A percentile compares a stretch with the other conserved stretches of the same genome.
Evolutionary conservation across 1,140 invertebrate species (phyloP).

Genomic region (Drosophila jambulina): DNA sequence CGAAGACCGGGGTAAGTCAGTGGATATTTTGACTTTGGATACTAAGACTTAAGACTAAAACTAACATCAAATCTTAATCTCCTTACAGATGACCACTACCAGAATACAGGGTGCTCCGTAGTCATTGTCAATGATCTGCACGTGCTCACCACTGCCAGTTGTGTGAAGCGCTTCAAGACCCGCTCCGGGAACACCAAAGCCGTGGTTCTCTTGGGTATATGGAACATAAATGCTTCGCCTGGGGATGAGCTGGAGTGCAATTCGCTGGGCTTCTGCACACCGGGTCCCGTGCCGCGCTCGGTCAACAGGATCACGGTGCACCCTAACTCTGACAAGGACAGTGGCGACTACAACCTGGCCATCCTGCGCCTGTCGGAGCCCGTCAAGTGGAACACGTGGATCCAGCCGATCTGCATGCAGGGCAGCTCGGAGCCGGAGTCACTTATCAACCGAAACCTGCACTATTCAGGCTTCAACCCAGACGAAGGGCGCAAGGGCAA

Average conservation of each 20-base stretch:
- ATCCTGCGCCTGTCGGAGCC: conserved; percentile 39
- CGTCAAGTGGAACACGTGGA: conserved; percentile 36
- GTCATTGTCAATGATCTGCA: conserved; percentile 49
- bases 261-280: conserved; percentile 61
- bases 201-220: conserved; percentile 53
- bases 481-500: conserved; percentile 31
- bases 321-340: conserved; percentile 56
- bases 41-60: not conserved
- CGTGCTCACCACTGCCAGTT: conserved; percentile 55
- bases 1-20: conserved; percentile 23
- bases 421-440: conserved; percentile 37
- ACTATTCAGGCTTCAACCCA: conserved; percentile 51
- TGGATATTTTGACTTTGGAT: too few relatives aligned
- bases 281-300: conserved; percentile 25
- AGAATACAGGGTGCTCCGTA: conserved; percentile 39
- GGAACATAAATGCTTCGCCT: conserved; percentile 24
- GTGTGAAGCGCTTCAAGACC: conserved; percentile 37
- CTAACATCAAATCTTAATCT: not conserved
- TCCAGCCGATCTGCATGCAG: conserved; percentile 58
- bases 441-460: conserved; percentile 46
- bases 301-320: conserved; percentile 50
- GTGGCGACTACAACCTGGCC: conserved; percentile 58
- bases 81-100: conserved; percentile 4
- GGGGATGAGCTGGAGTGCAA: conserved; percentile 49
- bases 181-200: conserved; percentile 8